Percentiles rank a stretch among this genome's conserved stretches.
These are phyloP conservation scores for Arrhamphus sclerolepis DNA, from an alignment of 2,797 vertebrate species.

Conservation along the genomic window DNA sequence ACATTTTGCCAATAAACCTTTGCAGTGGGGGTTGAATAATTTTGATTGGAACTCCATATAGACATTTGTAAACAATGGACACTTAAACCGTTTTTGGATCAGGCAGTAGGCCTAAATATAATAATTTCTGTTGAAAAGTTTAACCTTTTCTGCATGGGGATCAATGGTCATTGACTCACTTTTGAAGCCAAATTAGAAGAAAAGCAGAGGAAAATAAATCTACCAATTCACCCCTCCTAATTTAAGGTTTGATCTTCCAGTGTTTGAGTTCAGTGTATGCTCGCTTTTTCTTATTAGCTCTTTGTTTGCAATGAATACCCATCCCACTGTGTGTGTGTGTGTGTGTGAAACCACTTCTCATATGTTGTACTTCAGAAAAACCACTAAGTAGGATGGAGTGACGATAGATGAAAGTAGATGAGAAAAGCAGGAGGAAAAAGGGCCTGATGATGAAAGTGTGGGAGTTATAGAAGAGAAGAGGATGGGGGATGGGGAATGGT, in stretches of 20 bases:
- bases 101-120: no score
- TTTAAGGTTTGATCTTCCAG: background rate
- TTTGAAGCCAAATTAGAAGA: background rate
- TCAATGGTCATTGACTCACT: no score
- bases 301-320: background rate
- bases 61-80: no score
- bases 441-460: constrained; percentile 60
- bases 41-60: no score
- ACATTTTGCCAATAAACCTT: no score
- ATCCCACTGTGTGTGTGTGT: background rate
- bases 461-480: constrained; percentile 45
- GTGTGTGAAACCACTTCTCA: no score
- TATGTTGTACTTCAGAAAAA: constrained; percentile 19
- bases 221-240: background rate
- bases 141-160: no score
- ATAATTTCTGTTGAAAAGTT: no score
- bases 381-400: constrained; percentile 20
- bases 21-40: no score
- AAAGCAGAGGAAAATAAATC: background rate
- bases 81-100: no score
- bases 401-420: constrained; percentile 50
- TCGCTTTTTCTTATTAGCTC: background rate
- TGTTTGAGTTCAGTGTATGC: background rate
- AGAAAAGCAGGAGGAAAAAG: constrained; percentile 47
- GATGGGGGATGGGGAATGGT: constrained; percentile 35